Evolutionary conservation across 2,797 vertebrate genomes (phyloP).

Genomic region (Phoeniculus purpureus): DNA sequence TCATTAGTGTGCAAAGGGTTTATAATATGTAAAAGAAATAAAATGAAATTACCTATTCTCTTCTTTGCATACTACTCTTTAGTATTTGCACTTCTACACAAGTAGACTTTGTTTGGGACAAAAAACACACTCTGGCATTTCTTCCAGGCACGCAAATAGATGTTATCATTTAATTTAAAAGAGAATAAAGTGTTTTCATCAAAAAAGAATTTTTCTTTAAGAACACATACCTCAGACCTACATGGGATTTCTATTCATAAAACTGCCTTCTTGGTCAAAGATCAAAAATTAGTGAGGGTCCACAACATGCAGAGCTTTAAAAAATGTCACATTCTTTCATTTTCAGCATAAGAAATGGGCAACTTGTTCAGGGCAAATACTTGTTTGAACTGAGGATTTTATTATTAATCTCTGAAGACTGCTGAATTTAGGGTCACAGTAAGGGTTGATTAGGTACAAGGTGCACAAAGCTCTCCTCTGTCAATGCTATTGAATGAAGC

Average conservation of each 20-base stretch:
- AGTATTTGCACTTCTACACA: background rate
- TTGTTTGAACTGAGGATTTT: slow-evolving; percentile 99
- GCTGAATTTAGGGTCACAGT: slow-evolving; percentile 97
- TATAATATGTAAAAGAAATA: background rate
- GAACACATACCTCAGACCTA: slow-evolving; percentile 36
- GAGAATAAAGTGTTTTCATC: slow-evolving; percentile 27
- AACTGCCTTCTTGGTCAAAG: slow-evolving; percentile 87
- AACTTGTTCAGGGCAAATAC: slow-evolving; percentile 99
- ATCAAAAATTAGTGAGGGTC: slow-evolving; percentile 92
- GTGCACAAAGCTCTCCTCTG: slow-evolving; percentile 97
- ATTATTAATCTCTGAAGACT: slow-evolving; percentile 99
- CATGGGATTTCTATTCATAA: slow-evolving; percentile 73
- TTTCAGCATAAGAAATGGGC: slow-evolving; percentile 93
- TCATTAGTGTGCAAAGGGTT: background rate
- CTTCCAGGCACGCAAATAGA: background rate
- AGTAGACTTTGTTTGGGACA: background rate
- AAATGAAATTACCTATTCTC: background rate
- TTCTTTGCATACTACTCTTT: background rate
- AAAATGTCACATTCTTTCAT: slow-evolving; percentile 98
- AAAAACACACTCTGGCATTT: background rate
- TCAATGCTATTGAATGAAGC: slow-evolving; percentile 99
- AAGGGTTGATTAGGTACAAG: slow-evolving; percentile 99
- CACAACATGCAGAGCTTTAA: slow-evolving; percentile 82
- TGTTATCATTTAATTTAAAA: slow-evolving; percentile 5
- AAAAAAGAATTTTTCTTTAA: slow-evolving; percentile 41